Evolutionary conservation across 2,888 invertebrate species (phyloP).

Genomic region (Phorcus lineatus): DNA sequence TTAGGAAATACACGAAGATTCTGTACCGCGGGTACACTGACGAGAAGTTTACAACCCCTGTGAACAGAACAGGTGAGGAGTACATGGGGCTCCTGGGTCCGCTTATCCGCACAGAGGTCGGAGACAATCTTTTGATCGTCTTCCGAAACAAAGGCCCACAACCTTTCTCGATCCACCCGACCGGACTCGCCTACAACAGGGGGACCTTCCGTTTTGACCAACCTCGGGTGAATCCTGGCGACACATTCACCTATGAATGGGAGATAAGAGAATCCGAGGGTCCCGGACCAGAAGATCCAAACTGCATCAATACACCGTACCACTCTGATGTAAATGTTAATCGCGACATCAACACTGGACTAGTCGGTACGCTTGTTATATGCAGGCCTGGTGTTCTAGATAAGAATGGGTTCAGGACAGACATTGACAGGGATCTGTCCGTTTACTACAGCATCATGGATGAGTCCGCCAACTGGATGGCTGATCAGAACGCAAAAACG

Average conservation of each 20-base stretch:
- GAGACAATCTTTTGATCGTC: constrained; percentile 27
- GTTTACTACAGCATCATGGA: constrained; percentile 43
- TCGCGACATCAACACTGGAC: constrained; percentile 52
- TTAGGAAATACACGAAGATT: constrained; percentile 28
- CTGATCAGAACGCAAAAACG: constrained; percentile 49
- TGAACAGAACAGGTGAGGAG: neutral
- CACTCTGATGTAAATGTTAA: constrained; percentile 48
- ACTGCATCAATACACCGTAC: neutral
- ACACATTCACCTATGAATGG: constrained; percentile 44
- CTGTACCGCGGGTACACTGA: constrained; percentile 29
- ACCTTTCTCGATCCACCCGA: constrained; percentile 29
- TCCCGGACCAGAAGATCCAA: neutral
- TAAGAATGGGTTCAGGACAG: neutral
- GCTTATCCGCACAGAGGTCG: constrained; percentile 31
- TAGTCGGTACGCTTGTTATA: constrained; percentile 52
- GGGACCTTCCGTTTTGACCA: constrained; percentile 1
- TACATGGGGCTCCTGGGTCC: constrained; percentile 28
- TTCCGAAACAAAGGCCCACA: constrained; percentile 30
- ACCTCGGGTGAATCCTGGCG: constrained; percentile 43
- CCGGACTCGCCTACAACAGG: constrained; percentile 20
- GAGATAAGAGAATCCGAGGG: constrained; percentile 8
- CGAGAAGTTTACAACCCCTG: neutral
- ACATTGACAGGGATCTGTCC: constrained; percentile 39
- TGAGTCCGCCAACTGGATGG: constrained; percentile 51
- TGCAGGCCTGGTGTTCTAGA: constrained; percentile 45